Percentiles rank a stretch among this genome's conserved stretches.
Evolutionary conservation across 2,888 invertebrate species (phyloP).

Genomic region (Sicus ferrugineus): DNA sequence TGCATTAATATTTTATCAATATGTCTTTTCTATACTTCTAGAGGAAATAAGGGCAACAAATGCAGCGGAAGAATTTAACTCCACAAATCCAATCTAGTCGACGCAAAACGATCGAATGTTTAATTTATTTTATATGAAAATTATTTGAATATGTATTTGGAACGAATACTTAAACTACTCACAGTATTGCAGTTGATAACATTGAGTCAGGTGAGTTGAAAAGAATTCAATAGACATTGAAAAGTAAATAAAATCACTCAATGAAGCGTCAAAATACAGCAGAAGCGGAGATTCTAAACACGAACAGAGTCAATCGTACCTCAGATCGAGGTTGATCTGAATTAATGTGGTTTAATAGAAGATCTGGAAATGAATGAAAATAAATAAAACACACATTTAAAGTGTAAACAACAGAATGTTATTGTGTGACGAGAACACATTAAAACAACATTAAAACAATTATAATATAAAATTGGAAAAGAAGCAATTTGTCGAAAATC

Average conservation of each 20-base stretch:
- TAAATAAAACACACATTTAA: not conserved
- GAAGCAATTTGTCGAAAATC: too few species aligned
- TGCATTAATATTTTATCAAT: not conserved
- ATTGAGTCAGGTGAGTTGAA: conserved; percentile 54
- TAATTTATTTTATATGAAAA: not conserved
- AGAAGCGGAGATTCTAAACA: not conserved
- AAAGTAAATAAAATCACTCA: not conserved
- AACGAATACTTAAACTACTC: conserved; percentile 47
- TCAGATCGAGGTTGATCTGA: not conserved
- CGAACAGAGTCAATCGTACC: not conserved
- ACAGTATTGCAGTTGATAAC: conserved; percentile 53
- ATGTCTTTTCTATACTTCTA: not conserved
- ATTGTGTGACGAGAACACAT: too few species aligned
- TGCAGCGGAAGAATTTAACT: not conserved
- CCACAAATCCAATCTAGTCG: not conserved
- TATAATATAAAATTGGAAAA: too few species aligned
- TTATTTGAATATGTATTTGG: conserved; percentile 40
- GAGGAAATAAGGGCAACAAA: not conserved
- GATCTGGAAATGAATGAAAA: not conserved
- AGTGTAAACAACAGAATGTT: not conserved
- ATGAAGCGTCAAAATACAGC: not conserved
- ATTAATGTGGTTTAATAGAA: not conserved
- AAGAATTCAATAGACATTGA: not conserved
- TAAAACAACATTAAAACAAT: too few species aligned
- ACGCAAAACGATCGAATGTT: not conserved